phyloP scores from a whole-genome alignment of 2,113 vertebrate genomes.

The Uropsilus gracilis region DNA sequence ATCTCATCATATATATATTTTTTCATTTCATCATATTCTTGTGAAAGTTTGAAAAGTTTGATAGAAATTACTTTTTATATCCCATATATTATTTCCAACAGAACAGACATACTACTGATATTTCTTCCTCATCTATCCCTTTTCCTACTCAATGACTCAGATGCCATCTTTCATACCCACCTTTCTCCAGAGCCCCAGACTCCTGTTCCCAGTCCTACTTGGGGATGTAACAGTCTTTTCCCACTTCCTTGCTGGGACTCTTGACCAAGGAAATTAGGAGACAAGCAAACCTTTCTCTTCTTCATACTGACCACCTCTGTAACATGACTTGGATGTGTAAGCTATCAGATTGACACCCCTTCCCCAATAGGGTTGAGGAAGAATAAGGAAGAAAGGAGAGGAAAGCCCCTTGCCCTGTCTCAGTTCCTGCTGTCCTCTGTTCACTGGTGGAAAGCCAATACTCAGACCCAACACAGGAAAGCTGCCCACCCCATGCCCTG shows the following conservation, averaged over 20 bases:
- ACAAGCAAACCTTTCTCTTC: neutral
- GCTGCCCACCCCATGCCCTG: neutral
- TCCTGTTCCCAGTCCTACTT: neutral
- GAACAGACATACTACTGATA: neutral
- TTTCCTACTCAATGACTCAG: neutral
- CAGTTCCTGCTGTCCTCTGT: neutral
- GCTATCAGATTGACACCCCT: neutral
- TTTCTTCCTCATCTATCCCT: neutral
- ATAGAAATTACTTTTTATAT: neutral
- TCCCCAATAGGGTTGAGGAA: neutral
- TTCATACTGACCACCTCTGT: neutral
- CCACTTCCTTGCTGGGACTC: neutral
- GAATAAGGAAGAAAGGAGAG: neutral
- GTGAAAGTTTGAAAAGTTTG: neutral
- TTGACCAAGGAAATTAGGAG: neutral
- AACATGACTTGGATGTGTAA: neutral
- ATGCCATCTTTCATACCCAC: neutral
- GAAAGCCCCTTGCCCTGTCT: neutral
- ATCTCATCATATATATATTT: neutral
- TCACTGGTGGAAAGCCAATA: accelerated
- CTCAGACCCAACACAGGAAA: neutral
- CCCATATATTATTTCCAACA: neutral
- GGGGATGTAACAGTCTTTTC: neutral
- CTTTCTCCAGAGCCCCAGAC: neutral
- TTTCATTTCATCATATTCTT: neutral